Base-by-base conservation (phyloP, 1,140 invertebrate species). In the Eumeta japonica region DNA sequence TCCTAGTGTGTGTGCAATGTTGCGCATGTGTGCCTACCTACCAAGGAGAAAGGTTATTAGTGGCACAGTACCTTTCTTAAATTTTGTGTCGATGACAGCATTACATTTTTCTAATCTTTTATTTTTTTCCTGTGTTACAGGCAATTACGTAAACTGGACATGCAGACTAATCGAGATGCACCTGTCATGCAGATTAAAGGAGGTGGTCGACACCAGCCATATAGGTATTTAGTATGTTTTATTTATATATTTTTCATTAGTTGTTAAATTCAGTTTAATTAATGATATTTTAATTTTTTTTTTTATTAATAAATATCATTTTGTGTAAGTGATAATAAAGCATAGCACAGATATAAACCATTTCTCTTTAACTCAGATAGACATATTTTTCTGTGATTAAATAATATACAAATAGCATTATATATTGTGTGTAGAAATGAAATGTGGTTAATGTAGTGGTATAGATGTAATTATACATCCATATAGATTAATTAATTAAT, bases 141-240 rank as follows among this genome's bases (percentile, higher is more conserved):
- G 35, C 66, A 67, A 55, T 75, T 98, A n/a, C 81, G 95, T 11
- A 88, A 90, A 55, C 73, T 98, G 37, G 95, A 98, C 60, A 93
- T 98, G 49, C 90, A 82, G 15, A 92, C 89, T 0, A 90, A 90
- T 2, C 97, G 97, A 64, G 97, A 99, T 68, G 81, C 84, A 0
- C 85, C 90, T 0, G 83, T 98, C 0, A 92, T 98, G 85, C 92
- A 95, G 62, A 79, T 99, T n/a, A 84, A 94, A 54, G 87, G 87
- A 0, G 81, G 83, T 16, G 83, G 82, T 9, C 83, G 89, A 37
- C 82, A 80, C 11, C 84, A 86, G 3, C 82, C 86, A 2, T 85
- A 83, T 53, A 81, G 82, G 83, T 83, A 73, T 56, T 43, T 16
- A 27, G n/a, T 24, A 5, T 24, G n/a, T 24, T 7, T 24, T 7